A percentile compares a stretch with the other conserved stretches of the same genome.
Conservation (phyloP, 1,140 invertebrate species). For the Hylaeus anthracinus region DNA sequence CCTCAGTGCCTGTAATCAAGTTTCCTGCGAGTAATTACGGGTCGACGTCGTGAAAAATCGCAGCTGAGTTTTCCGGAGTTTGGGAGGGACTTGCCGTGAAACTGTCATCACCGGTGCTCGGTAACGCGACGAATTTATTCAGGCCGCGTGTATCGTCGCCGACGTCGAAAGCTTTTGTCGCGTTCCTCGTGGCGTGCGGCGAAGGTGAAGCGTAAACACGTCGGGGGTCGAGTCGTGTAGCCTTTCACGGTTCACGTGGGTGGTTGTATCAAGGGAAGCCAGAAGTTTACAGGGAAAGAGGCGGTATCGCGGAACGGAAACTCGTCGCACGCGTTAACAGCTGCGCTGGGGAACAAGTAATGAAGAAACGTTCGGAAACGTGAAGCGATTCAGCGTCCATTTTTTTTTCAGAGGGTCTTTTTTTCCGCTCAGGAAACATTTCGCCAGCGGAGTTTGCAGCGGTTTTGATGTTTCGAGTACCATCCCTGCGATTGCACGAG, state of each 20-base stretch:
- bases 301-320: background rate
- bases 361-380: background rate
- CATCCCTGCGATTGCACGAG: background rate
- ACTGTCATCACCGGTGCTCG: background rate
- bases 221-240: background rate
- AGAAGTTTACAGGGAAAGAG: conserved; percentile 4
- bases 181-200: background rate
- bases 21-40: too few relatives aligned
- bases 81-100: background rate
- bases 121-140: conserved; percentile 34
- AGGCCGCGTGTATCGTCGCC: conserved; percentile 5
- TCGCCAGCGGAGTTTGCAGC: too few relatives aligned
- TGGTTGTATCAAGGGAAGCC: background rate
- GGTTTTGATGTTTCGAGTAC: too few relatives aligned
- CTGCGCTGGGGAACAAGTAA: conserved; percentile 9
- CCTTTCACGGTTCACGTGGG: background rate
- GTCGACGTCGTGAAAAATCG: conserved; percentile 2
- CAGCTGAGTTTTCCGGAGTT: too few relatives aligned
- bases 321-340: background rate
- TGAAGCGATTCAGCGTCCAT: background rate
- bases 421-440: background rate
- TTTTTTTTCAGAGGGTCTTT: background rate
- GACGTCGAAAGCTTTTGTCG: conserved; percentile 18
- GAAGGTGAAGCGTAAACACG: conserved; percentile 31
- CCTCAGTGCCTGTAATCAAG: too few relatives aligned